Base-by-base conservation (phyloP, 2,888 invertebrate species). In the Cryptocephalus moraei region DNA sequence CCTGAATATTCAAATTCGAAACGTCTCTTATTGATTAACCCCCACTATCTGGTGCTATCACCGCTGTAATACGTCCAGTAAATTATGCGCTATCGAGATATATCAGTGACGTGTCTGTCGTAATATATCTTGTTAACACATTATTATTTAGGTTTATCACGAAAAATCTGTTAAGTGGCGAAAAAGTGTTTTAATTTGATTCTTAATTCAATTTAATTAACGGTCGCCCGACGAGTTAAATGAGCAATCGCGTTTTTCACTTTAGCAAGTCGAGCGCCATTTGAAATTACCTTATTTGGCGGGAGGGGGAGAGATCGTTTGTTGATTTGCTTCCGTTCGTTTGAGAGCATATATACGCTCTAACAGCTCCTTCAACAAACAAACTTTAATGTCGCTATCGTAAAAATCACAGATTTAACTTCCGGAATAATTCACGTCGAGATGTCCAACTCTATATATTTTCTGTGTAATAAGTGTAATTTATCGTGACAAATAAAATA, bases 41-140 rank as follows among this genome's bases (percentile, higher is more conserved):
- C n/a, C n/a, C 36, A 36, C 36, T 36, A 36, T 36, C 36, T 36
- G 6, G 36, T 36, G 36, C 36, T 36, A 36, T 36, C 36, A 36
- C 36, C 36, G 36, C n/a, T 12, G 36, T 36, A 11, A 36, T 36
- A 2, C 11, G 36, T 38, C 39, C 48, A 40, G 44, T 51, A 51
- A 51, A 51, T 51, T 49, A 51, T 44, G 38, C 40, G 43, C 49
- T 51, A 51, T 51, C 51, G 44, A 48, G 44, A 51, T 51, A 45
- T 49, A 49, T 51, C 45, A 48, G 45, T 51, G 51, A 51, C 51
- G 48, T 48, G 48, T 48, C 48, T 51, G 49, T 50, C 47, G 49
- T 49, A 48, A 46, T 51, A 51, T 51, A 51, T 51, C 51, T 51
- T 51, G 48, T 48, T 45, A 51, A 49, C 51, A 51, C 51, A 51